Conservation (phyloP, 2,888 invertebrate genomes). For the Rhodophaea formosa region DNA sequence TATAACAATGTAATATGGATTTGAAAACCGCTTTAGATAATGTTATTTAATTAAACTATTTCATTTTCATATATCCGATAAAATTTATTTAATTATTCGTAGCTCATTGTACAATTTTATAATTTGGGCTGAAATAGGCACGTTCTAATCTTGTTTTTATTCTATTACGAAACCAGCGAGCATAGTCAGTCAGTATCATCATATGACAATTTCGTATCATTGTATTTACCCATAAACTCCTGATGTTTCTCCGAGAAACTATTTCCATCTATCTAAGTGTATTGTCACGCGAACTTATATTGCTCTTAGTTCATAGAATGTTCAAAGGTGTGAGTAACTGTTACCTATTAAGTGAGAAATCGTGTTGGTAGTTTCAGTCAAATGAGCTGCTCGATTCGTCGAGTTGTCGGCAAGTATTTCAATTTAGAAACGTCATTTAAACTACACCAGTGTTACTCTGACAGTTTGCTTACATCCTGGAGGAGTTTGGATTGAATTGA, state of each 20-base stretch:
- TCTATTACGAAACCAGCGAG: too few species aligned
- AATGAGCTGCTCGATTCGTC: constrained; percentile 45
- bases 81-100: background rate
- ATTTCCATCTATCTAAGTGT: background rate
- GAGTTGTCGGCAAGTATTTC: constrained; percentile 47
- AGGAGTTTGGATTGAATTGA: constrained; percentile 48
- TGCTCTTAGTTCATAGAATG: background rate
- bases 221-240: background rate
- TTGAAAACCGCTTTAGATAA: constrained; percentile 1
- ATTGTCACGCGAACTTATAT: background rate
- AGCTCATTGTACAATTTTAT: too few species aligned
- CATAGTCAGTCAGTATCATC: too few species aligned
- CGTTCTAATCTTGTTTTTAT: too few species aligned
- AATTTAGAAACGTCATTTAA: constrained; percentile 59
- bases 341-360: constrained; percentile 43
- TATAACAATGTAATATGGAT: constrained; percentile 1
- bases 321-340: constrained; percentile 14
- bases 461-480: constrained; percentile 49
- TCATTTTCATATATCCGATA: background rate
- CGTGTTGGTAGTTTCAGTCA: constrained; percentile 39
- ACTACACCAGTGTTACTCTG: constrained; percentile 54
- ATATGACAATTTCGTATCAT: too few species aligned
- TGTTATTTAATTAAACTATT: background rate
- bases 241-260: too few species aligned
- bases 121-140: too few species aligned